These are phyloP conservation scores for Gibbula magus DNA, from an alignment of 2,888 invertebrate genomes.

Conservation along the genomic window DNA sequence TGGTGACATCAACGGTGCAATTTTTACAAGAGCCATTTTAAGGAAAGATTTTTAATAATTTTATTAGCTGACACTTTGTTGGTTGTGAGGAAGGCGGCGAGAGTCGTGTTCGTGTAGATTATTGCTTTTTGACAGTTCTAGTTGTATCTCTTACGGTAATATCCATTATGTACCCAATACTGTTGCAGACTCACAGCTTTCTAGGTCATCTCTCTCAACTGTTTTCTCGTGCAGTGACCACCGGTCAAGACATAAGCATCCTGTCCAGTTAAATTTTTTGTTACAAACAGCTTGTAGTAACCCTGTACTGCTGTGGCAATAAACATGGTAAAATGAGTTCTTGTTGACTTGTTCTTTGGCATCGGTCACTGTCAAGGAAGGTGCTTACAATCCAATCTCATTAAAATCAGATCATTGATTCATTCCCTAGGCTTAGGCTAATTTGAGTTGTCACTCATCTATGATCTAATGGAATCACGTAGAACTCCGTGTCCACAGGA, in stretches of 20 bases:
- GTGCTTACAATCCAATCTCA: too few relatives aligned
- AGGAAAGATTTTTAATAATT: conserved; percentile 2
- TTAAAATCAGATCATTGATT: too few relatives aligned
- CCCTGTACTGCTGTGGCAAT: conserved; percentile 67
- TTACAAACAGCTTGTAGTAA: conserved; percentile 56
- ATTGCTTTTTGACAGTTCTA: conserved; percentile 4
- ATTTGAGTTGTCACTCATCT: too few relatives aligned
- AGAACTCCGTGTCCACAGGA: too few relatives aligned
- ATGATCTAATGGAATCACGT: too few relatives aligned
- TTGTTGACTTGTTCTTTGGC: background rate
- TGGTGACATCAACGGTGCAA: conserved; percentile 5
- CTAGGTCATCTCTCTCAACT: background rate
- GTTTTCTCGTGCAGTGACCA: background rate
- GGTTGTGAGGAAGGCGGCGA: background rate
- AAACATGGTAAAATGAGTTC: conserved; percentile 28
- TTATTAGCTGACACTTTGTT: conserved; percentile 5
- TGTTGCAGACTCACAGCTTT: conserved; percentile 4
- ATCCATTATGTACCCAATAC: background rate
- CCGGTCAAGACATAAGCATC: background rate
- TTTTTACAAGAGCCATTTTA: background rate
- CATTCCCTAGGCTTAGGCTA: too few relatives aligned
- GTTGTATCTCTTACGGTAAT: background rate
- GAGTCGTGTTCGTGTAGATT: background rate
- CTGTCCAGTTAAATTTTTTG: conserved; percentile 18
- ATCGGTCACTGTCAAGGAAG: too few relatives aligned